Conservation (phyloP, 2,113 vertebrate species). For the Sprattus sprattus region DNA sequence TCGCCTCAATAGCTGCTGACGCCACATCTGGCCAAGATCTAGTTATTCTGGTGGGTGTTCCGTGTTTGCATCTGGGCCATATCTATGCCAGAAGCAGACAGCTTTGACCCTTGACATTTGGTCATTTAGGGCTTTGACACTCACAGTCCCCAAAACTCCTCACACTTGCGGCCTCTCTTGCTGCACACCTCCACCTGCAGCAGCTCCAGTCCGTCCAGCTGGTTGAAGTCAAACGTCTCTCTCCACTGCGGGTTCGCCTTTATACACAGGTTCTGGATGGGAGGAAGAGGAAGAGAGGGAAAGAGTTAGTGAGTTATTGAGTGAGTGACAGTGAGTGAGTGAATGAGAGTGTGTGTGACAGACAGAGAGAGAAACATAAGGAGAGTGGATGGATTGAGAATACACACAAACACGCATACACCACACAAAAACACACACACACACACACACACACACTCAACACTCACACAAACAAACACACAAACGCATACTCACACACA, state of each 20-base stretch:
- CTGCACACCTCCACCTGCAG: conserved; percentile 90
- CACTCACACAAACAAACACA: too few relatives aligned
- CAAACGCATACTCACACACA: too few relatives aligned
- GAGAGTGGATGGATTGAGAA: not conserved
- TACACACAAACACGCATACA: too few relatives aligned
- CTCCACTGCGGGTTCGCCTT: conserved; percentile 95
- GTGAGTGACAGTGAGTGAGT: not conserved
- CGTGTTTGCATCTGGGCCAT: not conserved
- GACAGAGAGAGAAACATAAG: not conserved
- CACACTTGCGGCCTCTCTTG: conserved; percentile 85
- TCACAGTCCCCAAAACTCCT: conserved; percentile 91
- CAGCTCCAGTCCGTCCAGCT: conserved; percentile 90
- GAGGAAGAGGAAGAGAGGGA: conserved; percentile 41
- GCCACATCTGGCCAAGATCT: not conserved
- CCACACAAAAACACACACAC: not conserved
- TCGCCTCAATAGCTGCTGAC: too few relatives aligned
- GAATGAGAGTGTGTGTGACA: not conserved
- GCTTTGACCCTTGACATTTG: not conserved
- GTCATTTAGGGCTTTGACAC: conserved; percentile 53
- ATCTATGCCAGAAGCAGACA: not conserved
- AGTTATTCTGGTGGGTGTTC: not conserved
- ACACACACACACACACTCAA: conserved; percentile 12
- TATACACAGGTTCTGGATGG: conserved; percentile 87
- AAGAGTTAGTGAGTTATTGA: not conserved
- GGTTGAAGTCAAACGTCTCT: conserved; percentile 97